Conservation (phyloP, 2,888 invertebrate genomes). For the Acanthosepion esculentum region DNA sequence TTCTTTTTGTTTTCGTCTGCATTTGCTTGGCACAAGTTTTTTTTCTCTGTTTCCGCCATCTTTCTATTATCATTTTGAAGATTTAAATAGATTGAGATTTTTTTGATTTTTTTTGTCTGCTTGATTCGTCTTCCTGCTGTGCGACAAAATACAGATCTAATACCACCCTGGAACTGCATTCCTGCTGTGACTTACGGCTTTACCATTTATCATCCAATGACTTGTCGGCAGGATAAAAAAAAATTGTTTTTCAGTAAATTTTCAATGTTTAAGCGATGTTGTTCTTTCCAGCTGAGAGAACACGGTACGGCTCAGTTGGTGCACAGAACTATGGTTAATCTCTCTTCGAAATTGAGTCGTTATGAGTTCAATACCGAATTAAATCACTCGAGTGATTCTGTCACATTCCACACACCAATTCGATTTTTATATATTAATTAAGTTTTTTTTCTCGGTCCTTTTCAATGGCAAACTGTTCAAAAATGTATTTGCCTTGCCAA, state of each 20-base stretch:
- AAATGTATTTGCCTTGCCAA: too few species aligned
- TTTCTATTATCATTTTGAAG: background rate
- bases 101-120: background rate
- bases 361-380: too few species aligned
- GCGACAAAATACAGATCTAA: background rate
- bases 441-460: too few species aligned
- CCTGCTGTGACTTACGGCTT: constrained; percentile 7
- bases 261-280: background rate
- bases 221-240: background rate
- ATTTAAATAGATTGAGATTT: background rate
- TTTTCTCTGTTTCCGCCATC: background rate
- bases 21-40: background rate
- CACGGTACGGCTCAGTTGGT: background rate
- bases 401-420: too few species aligned
- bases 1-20: background rate
- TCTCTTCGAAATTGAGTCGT: too few species aligned
- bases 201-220: background rate
- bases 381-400: too few species aligned
- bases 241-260: background rate
- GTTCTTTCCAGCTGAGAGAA: background rate
- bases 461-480: too few species aligned
- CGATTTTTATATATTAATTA: too few species aligned
- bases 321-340: background rate
- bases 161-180: background rate
- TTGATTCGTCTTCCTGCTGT: background rate